These are phyloP conservation scores for Drosophila diplacantha DNA, from an alignment of 2,888 invertebrate species.

Conservation along the genomic window DNA sequence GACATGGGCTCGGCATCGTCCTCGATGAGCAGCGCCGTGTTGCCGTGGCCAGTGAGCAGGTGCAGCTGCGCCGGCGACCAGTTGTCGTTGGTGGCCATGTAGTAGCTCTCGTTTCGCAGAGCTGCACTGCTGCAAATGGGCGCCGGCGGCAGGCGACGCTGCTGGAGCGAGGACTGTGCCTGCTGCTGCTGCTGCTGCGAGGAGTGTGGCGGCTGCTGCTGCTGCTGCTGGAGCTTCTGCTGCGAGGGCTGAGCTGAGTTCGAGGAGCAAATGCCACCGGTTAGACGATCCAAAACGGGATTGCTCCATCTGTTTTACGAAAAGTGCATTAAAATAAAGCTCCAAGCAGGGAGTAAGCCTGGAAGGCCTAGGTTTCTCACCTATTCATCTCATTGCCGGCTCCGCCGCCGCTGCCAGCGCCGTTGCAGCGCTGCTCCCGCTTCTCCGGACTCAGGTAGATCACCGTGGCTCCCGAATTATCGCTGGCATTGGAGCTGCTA, in stretches of 20 bases:
- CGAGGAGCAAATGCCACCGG: conserved; percentile 82
- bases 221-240: conserved; percentile 66
- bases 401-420: conserved; percentile 14
- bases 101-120: conserved; percentile 94
- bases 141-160: conserved; percentile 44
- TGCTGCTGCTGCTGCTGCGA: conserved; percentile 18
- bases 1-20: conserved; percentile 80
- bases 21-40: conserved; percentile 82
- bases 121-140: conserved; percentile 46
- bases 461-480: conserved; percentile 78
- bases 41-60: conserved; percentile 69
- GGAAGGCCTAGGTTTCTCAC: conserved; percentile 42
- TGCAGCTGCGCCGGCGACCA: conserved; percentile 79
- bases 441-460: conserved; percentile 78
- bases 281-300: conserved; percentile 92
- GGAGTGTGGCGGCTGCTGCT: conserved; percentile 27
- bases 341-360: background rate
- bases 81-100: conserved; percentile 86
- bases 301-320: conserved; percentile 80
- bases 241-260: conserved; percentile 71
- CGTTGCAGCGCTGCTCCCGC: conserved; percentile 60
- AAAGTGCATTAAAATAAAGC: background rate
- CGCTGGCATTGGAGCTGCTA: conserved; percentile 77
- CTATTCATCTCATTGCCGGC: conserved; percentile 74
- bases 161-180: conserved; percentile 29